These are phyloP conservation scores for Chironomus striatipennis DNA, from an alignment of 1,140 invertebrate genomes.

Conservation along the genomic window DNA sequence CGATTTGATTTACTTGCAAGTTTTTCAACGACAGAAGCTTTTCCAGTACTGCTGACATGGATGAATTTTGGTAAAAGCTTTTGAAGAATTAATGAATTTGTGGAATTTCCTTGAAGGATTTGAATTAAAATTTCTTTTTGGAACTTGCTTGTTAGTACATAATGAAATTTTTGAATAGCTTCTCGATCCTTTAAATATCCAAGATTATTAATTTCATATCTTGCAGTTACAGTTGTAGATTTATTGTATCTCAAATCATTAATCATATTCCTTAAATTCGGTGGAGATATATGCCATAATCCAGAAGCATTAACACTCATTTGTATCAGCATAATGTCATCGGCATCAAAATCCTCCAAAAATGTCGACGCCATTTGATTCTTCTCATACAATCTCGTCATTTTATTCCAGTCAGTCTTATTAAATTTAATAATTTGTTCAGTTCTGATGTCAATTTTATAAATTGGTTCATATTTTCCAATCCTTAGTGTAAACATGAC, in stretches of 20 bases:
- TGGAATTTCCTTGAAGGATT: not conserved
- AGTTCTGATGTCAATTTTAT: not conserved
- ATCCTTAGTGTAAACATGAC: not conserved
- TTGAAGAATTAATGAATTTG: not conserved
- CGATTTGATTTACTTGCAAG: not conserved
- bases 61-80: not conserved
- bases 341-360: conserved; percentile 74
- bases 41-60: not conserved
- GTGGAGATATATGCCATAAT: conserved; percentile 88
- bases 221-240: not conserved
- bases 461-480: not conserved
- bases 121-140: not conserved
- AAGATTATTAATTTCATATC: not conserved
- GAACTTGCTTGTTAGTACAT: not conserved
- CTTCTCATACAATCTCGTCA: conserved; percentile 26
- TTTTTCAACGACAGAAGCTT: not conserved
- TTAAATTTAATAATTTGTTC: not conserved
- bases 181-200: not conserved
- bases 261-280: not conserved
- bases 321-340: conserved; percentile 73
- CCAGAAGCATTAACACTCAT: conserved; percentile 77
- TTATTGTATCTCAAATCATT: not conserved
- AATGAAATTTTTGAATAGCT: not conserved
- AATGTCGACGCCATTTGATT: conserved; percentile 67
- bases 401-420: not conserved